Evolutionary conservation across 2,113 vertebrate genomes (phyloP).

Genomic region (Poeciliopsis retropinna): DNA sequence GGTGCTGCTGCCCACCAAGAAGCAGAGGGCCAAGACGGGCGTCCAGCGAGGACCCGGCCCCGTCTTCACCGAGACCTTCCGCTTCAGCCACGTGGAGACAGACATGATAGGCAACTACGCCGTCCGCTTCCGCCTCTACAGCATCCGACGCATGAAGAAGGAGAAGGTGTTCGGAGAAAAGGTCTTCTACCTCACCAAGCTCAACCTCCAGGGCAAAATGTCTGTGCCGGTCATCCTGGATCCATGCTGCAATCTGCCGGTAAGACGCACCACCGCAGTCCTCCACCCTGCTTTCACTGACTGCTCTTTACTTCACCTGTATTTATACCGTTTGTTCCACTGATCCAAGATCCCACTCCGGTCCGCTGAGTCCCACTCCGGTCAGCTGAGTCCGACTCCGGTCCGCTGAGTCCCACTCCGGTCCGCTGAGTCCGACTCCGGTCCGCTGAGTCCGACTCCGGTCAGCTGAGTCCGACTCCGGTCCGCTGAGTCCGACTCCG

Average conservation of each 20-base stretch:
- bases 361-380: too few species aligned
- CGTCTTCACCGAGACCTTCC: conserved; percentile 95
- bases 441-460: too few species aligned
- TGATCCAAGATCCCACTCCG: too few species aligned
- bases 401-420: too few species aligned
- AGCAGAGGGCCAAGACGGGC: conserved; percentile 93
- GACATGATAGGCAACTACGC: conserved; percentile 98
- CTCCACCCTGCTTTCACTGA: not conserved
- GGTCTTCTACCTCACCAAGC: conserved; percentile 97
- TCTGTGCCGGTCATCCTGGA: conserved; percentile 93
- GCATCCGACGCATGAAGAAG: conserved; percentile 93
- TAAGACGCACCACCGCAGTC: conserved; percentile 77
- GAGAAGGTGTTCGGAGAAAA: conserved; percentile 97
- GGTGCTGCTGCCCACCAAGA: conserved; percentile 95
- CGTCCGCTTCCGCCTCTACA: conserved; percentile 95
- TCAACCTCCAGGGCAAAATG: conserved; percentile 97
- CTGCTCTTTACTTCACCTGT: conserved; percentile 2
- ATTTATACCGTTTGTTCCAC: too few species aligned
- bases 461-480: too few species aligned
- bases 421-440: too few species aligned
- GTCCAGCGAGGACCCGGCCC: conserved; percentile 92
- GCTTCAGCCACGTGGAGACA: conserved; percentile 92
- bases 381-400: too few species aligned
- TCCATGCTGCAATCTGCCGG: conserved; percentile 89
- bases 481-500: too few species aligned